Evolutionary conservation across 2,888 invertebrate species (phyloP).

Genomic region (Habroteleia sp.): DNA sequence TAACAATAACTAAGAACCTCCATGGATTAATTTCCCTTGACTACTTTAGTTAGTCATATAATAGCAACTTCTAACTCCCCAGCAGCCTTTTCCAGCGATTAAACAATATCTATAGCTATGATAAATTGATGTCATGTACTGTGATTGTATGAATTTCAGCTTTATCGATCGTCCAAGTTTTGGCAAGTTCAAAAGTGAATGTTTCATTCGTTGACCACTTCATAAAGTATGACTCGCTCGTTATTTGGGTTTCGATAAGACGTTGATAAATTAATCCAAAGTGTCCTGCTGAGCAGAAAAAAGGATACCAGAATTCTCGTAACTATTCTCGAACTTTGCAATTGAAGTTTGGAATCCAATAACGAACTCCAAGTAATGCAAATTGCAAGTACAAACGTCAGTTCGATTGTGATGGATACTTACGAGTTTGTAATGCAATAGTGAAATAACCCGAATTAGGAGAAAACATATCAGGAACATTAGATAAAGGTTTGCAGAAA

Average conservation of each 20-base stretch:
- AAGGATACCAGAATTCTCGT: not conserved
- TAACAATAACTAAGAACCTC: constrained; percentile 18
- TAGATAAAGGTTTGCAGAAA: too few relatives aligned
- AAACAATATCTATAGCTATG: constrained; percentile 35
- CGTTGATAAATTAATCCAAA: constrained; percentile 10
- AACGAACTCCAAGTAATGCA: constrained; percentile 12
- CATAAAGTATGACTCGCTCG: constrained; percentile 2
- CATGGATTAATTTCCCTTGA: constrained; percentile 14
- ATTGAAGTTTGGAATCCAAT: constrained; percentile 18
- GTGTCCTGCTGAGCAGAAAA: not conserved
- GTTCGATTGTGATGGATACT: constrained; percentile 16
- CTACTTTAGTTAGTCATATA: constrained; percentile 31
- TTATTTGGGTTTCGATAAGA: constrained; percentile 19
- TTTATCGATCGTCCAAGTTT: constrained; percentile 34
- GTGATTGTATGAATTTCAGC: constrained; percentile 31
- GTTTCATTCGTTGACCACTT: constrained; percentile 21
- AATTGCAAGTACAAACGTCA: constrained; percentile 16
- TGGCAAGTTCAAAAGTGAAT: constrained; percentile 15
- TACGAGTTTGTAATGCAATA: constrained; percentile 18
- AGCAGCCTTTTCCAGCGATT: too few relatives aligned
- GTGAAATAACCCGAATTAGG: constrained; percentile 6
- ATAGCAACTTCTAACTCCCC: too few relatives aligned
- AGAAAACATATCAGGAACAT: not conserved
- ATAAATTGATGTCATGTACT: constrained; percentile 17
- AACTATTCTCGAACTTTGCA: constrained; percentile 5